A percentile compares a stretch with the other conserved stretches of the same genome.
Evolutionary conservation across 2,888 invertebrate genomes (phyloP).

Genomic region (Eristalis intricaria): DNA sequence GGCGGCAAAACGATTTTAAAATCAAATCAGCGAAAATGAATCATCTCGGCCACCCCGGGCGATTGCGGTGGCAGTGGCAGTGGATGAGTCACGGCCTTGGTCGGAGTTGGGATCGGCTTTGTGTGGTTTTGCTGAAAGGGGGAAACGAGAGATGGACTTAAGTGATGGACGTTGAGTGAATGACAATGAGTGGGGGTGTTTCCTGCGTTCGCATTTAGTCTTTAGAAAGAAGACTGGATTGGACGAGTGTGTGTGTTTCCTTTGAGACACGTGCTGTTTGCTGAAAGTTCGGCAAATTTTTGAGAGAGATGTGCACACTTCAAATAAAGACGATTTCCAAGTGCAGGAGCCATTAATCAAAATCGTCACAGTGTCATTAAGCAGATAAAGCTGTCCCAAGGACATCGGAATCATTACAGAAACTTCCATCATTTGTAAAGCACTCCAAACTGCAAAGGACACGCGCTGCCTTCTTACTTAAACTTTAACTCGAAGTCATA

Average conservation of each 20-base stretch:
- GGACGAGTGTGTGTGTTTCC: background rate
- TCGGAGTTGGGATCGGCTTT: background rate
- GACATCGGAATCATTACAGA: background rate
- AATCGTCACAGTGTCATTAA: too few species aligned
- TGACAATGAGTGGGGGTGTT: background rate
- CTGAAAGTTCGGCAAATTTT: too few species aligned
- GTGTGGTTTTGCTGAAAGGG: background rate
- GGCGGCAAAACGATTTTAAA: constrained; percentile 31
- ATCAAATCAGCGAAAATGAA: constrained; percentile 32
- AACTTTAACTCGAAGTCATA: background rate
- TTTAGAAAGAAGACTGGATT: background rate
- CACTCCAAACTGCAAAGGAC: background rate
- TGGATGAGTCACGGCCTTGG: background rate
- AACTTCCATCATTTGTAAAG: background rate
- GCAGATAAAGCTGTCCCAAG: background rate
- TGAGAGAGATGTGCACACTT: too few species aligned
- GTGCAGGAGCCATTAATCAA: background rate
- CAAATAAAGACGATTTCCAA: too few species aligned
- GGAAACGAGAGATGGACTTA: background rate
- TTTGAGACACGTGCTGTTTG: background rate
- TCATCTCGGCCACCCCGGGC: constrained; percentile 13
- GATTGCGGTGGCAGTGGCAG: background rate
- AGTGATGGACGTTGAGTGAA: constrained; percentile 1
- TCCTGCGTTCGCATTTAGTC: background rate
- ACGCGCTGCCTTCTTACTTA: background rate